These are phyloP conservation scores for Ochlodes sylvanus DNA, from an alignment of 2,888 invertebrate genomes.

Conservation along the genomic window DNA sequence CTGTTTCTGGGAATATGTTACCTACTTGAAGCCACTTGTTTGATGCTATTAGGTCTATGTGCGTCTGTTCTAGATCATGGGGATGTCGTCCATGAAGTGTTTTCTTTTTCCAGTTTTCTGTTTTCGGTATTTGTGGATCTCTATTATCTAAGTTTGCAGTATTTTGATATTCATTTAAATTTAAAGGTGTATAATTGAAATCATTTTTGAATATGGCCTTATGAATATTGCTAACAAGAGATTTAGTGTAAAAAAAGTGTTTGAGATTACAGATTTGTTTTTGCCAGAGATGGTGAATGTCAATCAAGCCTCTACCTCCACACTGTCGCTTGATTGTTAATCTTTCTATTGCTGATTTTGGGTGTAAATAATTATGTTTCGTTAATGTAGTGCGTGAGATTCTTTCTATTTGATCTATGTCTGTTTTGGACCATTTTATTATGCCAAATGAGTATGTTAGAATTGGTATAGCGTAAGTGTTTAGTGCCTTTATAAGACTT, in stretches of 20 bases:
- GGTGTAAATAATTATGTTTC: slow-evolving; percentile 1
- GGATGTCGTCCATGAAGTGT: background rate
- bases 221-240: no score
- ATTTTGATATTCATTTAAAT: no score
- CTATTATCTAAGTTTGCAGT: no score
- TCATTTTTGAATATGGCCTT: no score
- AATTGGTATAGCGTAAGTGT: slow-evolving; percentile 22
- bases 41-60: background rate
- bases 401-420: slow-evolving; percentile 2
- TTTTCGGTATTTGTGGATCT: background rate
- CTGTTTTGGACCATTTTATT: slow-evolving; percentile 13
- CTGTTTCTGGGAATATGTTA: background rate
- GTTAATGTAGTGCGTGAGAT: no score
- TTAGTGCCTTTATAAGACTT: slow-evolving; percentile 11
- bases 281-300: no score
- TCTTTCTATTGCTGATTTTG: no score
- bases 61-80: background rate
- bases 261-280: no score
- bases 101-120: background rate
- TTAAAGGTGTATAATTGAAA: no score
- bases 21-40: background rate
- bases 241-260: no score
- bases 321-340: no score
- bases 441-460: slow-evolving; percentile 30
- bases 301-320: no score